Evolutionary conservation across 1,140 invertebrate genomes (phyloP).

Genomic region (Archivesica marissinica): DNA sequence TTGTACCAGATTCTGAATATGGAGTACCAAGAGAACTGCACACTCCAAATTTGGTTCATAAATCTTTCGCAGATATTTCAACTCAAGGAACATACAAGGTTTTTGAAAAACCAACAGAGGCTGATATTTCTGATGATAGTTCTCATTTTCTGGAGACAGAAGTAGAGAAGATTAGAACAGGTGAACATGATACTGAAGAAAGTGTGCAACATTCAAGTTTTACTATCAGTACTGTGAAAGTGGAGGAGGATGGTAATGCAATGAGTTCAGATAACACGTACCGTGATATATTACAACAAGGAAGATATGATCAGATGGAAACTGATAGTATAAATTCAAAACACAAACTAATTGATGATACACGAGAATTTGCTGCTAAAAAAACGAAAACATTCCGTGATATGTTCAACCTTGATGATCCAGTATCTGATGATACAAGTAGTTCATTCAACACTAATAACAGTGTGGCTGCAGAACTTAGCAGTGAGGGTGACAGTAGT

Average conservation of each 20-base stretch:
- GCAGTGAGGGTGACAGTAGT: not conserved
- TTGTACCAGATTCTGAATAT: no score
- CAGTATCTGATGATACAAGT: slow-evolving; percentile 17
- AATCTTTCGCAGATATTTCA: not conserved
- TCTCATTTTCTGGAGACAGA: not conserved
- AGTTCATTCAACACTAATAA: not conserved
- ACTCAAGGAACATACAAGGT: not conserved
- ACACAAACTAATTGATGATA: not conserved
- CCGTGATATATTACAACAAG: not conserved
- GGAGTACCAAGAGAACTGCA: no score
- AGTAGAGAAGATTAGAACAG: not conserved
- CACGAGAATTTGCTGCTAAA: not conserved
- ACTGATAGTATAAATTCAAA: not conserved
- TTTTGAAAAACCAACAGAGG: not conserved
- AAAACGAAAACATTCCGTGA: slow-evolving; percentile 46
- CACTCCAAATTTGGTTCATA: no score
- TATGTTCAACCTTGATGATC: slow-evolving; percentile 51
- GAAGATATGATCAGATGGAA: not conserved
- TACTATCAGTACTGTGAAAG: no score
- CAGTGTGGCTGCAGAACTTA: not conserved
- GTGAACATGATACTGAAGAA: not conserved
- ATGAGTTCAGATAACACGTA: not conserved
- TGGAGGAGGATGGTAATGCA: not conserved
- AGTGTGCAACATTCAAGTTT: not conserved
- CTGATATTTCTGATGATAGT: not conserved